phyloP scores from a whole-genome alignment of 1,140 invertebrate species.

The Hypothenemus hampei region DNA sequence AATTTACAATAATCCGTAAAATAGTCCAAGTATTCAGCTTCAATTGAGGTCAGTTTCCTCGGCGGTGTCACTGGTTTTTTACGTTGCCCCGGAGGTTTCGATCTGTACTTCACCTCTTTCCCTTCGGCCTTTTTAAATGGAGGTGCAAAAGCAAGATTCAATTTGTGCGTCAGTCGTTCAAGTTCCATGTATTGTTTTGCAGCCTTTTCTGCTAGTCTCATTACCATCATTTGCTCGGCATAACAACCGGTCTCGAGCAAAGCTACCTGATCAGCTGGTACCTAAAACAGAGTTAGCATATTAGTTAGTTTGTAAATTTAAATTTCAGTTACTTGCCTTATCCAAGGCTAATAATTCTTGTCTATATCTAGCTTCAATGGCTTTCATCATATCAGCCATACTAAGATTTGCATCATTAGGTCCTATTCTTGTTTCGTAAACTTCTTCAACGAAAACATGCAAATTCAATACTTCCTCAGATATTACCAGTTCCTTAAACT shows the following conservation, averaged over 20 bases:
- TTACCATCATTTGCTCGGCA: constrained; percentile 52
- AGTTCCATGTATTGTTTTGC: constrained; percentile 54
- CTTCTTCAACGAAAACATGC: constrained; percentile 58
- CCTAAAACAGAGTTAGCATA: too few species aligned
- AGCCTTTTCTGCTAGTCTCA: constrained; percentile 55
- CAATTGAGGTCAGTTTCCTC: constrained; percentile 31
- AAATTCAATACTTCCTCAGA: constrained; percentile 54
- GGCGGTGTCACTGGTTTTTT: constrained; percentile 18
- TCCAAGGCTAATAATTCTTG: constrained; percentile 30
- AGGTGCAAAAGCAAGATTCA: constrained; percentile 53
- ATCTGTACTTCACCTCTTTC: constrained; percentile 34
- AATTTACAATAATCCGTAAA: constrained; percentile 39
- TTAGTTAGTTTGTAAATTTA: too few species aligned
- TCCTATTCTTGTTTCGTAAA: constrained; percentile 58
- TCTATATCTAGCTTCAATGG: constrained; percentile 58
- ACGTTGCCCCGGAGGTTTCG: constrained; percentile 30
- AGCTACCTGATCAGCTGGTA: constrained; percentile 54
- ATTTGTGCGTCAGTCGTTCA: constrained; percentile 49
- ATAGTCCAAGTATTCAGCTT: constrained; percentile 38
- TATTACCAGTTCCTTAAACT: constrained; percentile 50
- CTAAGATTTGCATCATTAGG: constrained; percentile 52
- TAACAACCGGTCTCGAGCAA: constrained; percentile 55
- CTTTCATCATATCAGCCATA: constrained; percentile 54
- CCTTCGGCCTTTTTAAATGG: constrained; percentile 34
- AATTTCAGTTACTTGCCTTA: constrained; percentile 11